Base-by-base conservation (phyloP, 2,888 invertebrate species). In the Griposia aprilina region DNA sequence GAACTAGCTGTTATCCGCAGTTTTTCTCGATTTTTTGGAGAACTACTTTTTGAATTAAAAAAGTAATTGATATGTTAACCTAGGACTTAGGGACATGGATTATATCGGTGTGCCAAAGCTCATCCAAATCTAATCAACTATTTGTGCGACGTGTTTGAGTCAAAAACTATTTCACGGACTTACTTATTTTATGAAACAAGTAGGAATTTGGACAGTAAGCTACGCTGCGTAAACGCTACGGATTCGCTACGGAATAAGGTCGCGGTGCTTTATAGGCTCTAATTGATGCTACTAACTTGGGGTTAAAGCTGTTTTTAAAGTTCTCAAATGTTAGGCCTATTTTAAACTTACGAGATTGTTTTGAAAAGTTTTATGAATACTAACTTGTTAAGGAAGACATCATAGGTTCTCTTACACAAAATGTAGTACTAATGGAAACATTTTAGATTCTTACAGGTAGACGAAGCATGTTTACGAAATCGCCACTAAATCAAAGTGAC, bases 401-500 rank as follows among this genome's bases (percentile, higher is more conserved):
- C 0, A n/a, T 7, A 36, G 2, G 1, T 45, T 13, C 20, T 13
- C 1, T 48, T 55, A 55, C 4, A 30, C 26, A 70, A 17, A 26
- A 10, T 11, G n/a, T 7, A 13, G n/a, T 73, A 17, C 23, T 41
- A n/a, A 8, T 4, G 17, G 4, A 45, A 48, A 41, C 5, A 48
- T 74, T n/a, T n/a, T 30, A n/a, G 26, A n/a, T 10, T 26, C 1
- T 30, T 26, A 15, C 15, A 55, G 17, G 48, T 17, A 15, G 26
- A n/a, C 0, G 8, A 55, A 57, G 8, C 17, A 41, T 50, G 23
- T 74, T 59, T 48, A 74, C 41, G 20, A 75, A 1, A 20, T 20
- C 11, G 0, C 50, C 1, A 60, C 55, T 23, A 82, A 70, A 70
- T 74, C 59, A 79, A 84, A 71, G 62, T 41, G 20, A 52, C n/a